These are phyloP conservation scores for Cercocebus atys DNA, from an alignment of 2,113 vertebrate genomes.

Conservation along the genomic window DNA sequence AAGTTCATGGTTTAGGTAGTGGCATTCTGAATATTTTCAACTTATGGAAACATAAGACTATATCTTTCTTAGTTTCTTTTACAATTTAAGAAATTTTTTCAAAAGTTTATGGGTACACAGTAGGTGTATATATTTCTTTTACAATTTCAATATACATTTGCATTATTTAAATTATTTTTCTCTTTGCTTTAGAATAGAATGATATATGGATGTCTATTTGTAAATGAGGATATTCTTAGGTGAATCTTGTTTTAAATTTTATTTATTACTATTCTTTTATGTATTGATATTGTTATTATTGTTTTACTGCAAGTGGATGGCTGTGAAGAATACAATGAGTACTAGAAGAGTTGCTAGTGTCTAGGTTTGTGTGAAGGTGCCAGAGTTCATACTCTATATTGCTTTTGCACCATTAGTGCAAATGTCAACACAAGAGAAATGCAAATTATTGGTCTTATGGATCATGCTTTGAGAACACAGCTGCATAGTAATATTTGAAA, in stretches of 20 bases:
- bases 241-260: neutral
- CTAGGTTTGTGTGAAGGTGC: neutral
- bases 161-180: conserved; percentile 15
- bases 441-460: neutral
- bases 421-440: neutral
- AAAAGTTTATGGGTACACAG: too few species aligned
- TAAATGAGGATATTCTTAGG: neutral
- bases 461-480: neutral
- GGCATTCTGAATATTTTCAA: neutral
- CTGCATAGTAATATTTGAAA: neutral
- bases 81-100: neutral
- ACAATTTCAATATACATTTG: neutral
- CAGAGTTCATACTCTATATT: neutral
- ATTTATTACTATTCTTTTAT: neutral
- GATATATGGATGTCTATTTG: neutral
- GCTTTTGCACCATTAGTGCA: neutral
- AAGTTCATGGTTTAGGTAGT: neutral
- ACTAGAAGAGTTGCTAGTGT: neutral
- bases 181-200: conserved; percentile 14
- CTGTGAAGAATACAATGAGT: neutral
- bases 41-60: neutral
- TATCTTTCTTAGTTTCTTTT: neutral
- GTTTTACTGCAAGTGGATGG: neutral
- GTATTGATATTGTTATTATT: neutral
- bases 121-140: neutral